Percentiles rank a stretch among this genome's conserved stretches.
Conservation (phyloP, 2,113 vertebrate genomes). For the Oreochromis spilurus region DNA sequence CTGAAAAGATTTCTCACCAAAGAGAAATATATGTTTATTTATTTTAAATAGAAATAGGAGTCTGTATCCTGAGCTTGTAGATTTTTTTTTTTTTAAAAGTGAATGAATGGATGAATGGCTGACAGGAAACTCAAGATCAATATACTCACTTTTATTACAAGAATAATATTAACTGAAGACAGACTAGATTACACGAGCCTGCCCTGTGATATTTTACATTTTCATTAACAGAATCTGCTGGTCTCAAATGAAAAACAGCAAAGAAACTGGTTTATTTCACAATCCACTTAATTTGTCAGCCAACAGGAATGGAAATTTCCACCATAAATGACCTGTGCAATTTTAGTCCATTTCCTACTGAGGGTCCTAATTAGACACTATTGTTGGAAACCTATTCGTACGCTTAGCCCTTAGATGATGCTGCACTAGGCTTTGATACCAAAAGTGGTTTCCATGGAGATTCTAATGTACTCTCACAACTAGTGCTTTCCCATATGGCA, state of each 20-base stretch:
- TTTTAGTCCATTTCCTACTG: conserved; percentile 54
- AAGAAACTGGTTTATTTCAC: neutral
- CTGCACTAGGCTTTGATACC: conserved; percentile 73
- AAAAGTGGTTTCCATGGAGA: conserved; percentile 80
- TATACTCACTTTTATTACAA: neutral
- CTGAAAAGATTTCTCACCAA: neutral
- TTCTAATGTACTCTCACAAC: conserved; percentile 69
- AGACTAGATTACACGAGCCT: neutral
- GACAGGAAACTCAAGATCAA: neutral
- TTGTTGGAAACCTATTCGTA: conserved; percentile 66
- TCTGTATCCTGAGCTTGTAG: neutral
- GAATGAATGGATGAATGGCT: neutral
- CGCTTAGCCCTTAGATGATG: conserved; percentile 69
- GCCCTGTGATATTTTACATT: neutral
- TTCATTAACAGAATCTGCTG: neutral
- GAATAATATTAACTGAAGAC: neutral
- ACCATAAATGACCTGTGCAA: conserved; percentile 44
- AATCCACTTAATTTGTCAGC: neutral
- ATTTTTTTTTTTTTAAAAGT: neutral
- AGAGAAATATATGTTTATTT: neutral
- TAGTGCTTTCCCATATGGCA: conserved; percentile 64
- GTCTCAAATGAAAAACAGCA: neutral
- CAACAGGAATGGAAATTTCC: conserved; percentile 42
- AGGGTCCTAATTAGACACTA: conserved; percentile 70
- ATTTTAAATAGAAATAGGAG: neutral